These are phyloP conservation scores for Carettochelys insculpta DNA, from an alignment of 2,113 vertebrate genomes.

Conservation along the genomic window DNA sequence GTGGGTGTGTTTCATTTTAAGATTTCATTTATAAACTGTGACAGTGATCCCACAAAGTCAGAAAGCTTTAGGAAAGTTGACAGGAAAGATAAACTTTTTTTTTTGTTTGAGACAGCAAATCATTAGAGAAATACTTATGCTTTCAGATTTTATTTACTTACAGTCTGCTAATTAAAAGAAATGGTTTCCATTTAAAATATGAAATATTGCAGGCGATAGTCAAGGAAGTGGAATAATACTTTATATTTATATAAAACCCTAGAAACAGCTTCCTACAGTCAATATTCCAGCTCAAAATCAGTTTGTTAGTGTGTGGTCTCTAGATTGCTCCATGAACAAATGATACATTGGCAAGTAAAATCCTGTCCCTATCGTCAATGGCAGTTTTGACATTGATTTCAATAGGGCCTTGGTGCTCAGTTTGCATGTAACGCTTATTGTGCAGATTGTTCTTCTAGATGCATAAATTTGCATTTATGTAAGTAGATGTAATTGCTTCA, in stretches of 20 bases:
- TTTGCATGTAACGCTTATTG: neutral
- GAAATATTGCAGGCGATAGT: neutral
- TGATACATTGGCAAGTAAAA: neutral
- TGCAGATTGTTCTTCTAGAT: neutral
- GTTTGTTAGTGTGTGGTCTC: neutral
- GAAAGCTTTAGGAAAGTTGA: neutral
- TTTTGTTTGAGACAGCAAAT: neutral
- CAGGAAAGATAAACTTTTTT: neutral
- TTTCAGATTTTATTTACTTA: neutral
- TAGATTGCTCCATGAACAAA: neutral
- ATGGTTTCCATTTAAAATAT: neutral
- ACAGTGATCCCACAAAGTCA: neutral
- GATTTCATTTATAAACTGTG: neutral
- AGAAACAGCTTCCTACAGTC: neutral
- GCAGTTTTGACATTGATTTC: neutral
- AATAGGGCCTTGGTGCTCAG: neutral
- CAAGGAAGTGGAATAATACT: neutral
- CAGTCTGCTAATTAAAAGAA: neutral
- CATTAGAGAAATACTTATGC: rapidly evolving
- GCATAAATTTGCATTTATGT: neutral
- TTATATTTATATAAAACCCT: neutral
- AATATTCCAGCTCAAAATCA: neutral
- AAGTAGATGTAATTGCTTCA: neutral
- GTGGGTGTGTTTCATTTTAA: neutral
- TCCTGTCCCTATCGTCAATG: neutral